Base-by-base conservation (phyloP, 2,113 vertebrate genomes). In the Cisticola juncidis region DNA sequence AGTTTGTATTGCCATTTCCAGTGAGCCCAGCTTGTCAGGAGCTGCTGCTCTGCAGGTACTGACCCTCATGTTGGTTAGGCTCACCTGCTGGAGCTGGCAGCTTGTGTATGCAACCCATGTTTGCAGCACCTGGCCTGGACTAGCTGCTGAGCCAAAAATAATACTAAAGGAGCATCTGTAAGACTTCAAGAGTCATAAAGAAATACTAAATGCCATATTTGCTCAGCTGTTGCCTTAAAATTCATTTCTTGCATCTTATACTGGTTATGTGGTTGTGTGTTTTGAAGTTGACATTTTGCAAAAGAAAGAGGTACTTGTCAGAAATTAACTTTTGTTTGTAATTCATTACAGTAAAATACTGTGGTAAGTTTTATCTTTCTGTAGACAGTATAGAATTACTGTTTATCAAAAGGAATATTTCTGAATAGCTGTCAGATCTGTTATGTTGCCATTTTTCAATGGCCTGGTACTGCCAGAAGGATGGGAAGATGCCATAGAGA, bases 21-120 rank as follows among this genome's bases (percentile, higher is more conserved):
- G 58, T 61, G 44, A 77, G 33, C 36, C 77, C 15, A 8, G 17
- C 69, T 45, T 61, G 11, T 61, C 78, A 25, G 36, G 53, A 25
- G 81, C 35, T 81, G 42, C n/a, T 84, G 35, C 47, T 84, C 10
- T 91, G 19, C 25, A 45, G 36, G 36, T 21, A 6, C 33, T 50
- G 60, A 14, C 48, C 40, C 4, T 69, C 13, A 0, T 3, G 12
- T 36, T 48, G 45, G n/a, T 73, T 22, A 38, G 23, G 38, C 26
- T 31, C 6, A 3, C 20, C 6, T 61, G n/a, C n/a, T n/a, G 24
- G 29, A 68, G 50, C 31, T n/a, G 47, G 33, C 54, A 77, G 71
- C 36, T 69, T 57, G 26, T 16, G 5, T 9, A 5, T 0, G 0
- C 48, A 72, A 70, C 60, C 38, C 0, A 1, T n/a, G 53, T 61